Base-by-base conservation (phyloP, 2,113 vertebrate genomes). In the Gasterosteus nipponicus region DNA sequence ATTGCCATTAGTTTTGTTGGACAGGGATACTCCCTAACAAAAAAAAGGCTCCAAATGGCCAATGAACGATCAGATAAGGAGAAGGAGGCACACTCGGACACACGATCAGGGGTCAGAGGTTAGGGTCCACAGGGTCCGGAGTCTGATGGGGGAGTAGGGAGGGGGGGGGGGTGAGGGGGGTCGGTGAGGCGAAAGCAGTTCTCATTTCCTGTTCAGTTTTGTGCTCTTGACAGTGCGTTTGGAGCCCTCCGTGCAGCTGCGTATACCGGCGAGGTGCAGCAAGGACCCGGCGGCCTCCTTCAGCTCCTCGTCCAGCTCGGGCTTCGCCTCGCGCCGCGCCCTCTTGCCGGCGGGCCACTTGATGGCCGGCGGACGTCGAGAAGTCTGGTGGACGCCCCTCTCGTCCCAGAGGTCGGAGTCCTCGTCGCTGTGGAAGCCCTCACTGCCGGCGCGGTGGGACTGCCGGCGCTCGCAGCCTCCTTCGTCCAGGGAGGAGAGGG, bases 241-340 rank as follows among this genome's bases (percentile, higher is more conserved):
- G 73, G 96, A 95, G 69, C 95, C 95, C 75, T 96, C 96, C 53
- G 95, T 94, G 89, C 96, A 97, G 9, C 95, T 96, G 77, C 95
- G 95, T 89, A 99, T 96, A 74, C 98, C 98, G 10, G 98, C 98
- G 38, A 99, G 95, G 93, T 99, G 97, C 64, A 99, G 95, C 87
- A 99, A 95, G 22, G 98, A 99, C n/a, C 98, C 98, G 0, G 98
- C 98, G 0, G 98, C 98, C 82, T 99, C 98, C 86, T 99, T 99
- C 73, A 99, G 91, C 96, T 99, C 98, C 86, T 99, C 98, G 19
- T 99, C 98, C 10, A 99, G 95, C 89, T 99, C 98, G 9, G 94
- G 94, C 81, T 96, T 94, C 1, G 93, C 74, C 84, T 96, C 96
- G 51, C 94, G 92, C 0, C 95, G 81, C 5, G 86, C 92, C 88